Evolutionary conservation across 2,797 vertebrate species (phyloP).

Genomic region (Graptemys geographica): DNA sequence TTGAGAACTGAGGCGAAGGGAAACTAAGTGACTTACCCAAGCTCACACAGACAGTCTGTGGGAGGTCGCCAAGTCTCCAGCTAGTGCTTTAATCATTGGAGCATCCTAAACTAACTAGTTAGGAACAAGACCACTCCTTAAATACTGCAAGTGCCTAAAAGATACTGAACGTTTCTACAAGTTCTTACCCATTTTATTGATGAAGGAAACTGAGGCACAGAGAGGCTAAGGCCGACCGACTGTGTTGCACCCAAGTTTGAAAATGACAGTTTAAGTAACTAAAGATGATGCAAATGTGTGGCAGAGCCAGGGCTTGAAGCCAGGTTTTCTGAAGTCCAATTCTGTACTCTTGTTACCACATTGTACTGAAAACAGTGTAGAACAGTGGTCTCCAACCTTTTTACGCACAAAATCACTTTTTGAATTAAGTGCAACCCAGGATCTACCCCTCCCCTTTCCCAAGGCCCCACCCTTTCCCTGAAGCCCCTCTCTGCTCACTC

Average conservation of each 20-base stretch:
- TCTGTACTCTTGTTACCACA: neutral
- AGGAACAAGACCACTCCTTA: neutral
- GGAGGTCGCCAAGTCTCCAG: neutral
- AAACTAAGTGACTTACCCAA: neutral
- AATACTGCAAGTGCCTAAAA: neutral
- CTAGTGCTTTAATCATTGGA: neutral
- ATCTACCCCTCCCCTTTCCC: too few species aligned
- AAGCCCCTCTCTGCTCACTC: too few species aligned
- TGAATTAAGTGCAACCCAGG: too few species aligned
- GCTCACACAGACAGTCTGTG: neutral
- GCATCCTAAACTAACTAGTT: neutral
- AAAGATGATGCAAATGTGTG: accelerated
- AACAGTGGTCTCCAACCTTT: too few species aligned
- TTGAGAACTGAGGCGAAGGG: neutral
- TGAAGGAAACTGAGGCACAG: neutral
- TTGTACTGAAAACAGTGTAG: neutral
- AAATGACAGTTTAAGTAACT: neutral
- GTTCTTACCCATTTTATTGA: neutral
- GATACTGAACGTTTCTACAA: neutral
- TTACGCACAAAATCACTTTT: too few species aligned
- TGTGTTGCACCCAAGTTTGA: neutral
- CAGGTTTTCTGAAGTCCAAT: neutral
- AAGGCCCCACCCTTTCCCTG: too few species aligned
- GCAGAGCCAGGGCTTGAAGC: neutral
- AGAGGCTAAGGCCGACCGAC: neutral